These are phyloP conservation scores for Philotrypesis tridentata DNA, from an alignment of 1,140 invertebrate genomes.

Conservation along the genomic window DNA sequence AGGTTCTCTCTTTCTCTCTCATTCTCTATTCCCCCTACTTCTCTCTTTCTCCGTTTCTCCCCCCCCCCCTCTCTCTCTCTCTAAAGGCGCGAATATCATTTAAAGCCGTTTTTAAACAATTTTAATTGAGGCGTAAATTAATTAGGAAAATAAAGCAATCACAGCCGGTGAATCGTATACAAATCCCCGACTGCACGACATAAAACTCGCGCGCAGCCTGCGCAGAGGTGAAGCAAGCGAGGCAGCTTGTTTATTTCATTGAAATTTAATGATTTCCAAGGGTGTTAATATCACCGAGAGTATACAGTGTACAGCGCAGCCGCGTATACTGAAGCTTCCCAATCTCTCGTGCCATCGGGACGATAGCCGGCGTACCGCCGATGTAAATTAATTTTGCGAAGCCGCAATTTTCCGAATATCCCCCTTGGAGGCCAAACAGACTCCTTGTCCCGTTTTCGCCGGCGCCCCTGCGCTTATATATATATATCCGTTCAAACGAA, in stretches of 20 bases:
- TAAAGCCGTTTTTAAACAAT: constrained; percentile 8
- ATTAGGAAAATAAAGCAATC: constrained; percentile 59
- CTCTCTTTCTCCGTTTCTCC: too few species aligned
- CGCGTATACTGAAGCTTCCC: not conserved
- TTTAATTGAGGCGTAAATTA: constrained; percentile 41
- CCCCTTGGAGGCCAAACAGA: too few species aligned
- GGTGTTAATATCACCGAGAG: not conserved
- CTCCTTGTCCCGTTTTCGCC: too few species aligned
- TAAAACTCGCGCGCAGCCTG: not conserved
- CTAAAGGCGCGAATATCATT: not conserved
- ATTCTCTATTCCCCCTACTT: too few species aligned
- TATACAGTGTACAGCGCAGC: not conserved
- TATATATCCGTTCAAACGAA: too few species aligned
- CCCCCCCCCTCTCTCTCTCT: not conserved
- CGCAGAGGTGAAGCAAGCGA: not conserved
- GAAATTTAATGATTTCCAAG: not conserved
- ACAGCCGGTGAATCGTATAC: constrained; percentile 21
- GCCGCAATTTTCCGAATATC: too few species aligned
- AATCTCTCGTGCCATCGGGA: not conserved
- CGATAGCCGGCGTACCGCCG: not conserved
- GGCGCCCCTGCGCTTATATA: too few species aligned
- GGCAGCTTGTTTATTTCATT: not conserved
- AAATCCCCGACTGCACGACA: not conserved
- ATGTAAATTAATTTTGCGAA: too few species aligned
- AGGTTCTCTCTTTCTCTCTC: not conserved